Conservation (phyloP, 1,140 invertebrate species). For the Scaptomyza hsui region DNA sequence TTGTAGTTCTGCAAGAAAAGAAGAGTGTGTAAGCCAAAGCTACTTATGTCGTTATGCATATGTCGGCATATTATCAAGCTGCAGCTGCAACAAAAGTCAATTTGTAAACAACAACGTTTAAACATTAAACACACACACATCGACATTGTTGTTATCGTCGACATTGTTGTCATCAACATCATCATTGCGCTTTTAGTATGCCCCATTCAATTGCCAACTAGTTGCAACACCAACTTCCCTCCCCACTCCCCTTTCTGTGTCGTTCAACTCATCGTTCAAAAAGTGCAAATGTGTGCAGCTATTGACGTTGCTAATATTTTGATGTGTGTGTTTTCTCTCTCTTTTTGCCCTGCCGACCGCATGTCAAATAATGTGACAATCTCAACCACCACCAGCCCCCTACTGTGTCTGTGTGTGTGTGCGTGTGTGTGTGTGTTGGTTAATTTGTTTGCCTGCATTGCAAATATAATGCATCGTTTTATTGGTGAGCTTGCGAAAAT, state of each 20-base stretch:
- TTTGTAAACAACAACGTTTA: conserved; percentile 71
- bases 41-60: conserved; percentile 72
- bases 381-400: neutral
- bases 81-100: conserved; percentile 58
- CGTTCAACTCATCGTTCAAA: conserved; percentile 48
- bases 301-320: conserved; percentile 77
- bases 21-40: conserved; percentile 64
- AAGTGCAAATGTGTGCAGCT: conserved; percentile 61
- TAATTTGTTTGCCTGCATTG: conserved; percentile 68
- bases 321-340: conserved; percentile 36
- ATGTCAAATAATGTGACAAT: conserved; percentile 25
- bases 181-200: conserved; percentile 65
- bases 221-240: neutral
- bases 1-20: conserved; percentile 63
- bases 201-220: conserved; percentile 46
- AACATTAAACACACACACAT: conserved; percentile 64
- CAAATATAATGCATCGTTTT: conserved; percentile 54
- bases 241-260: conserved; percentile 6
- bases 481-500: conserved; percentile 52
- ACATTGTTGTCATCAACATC: conserved; percentile 17
- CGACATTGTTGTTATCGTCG: conserved; percentile 14
- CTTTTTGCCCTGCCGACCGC: conserved; percentile 13
- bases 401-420: conserved; percentile 4
- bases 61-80: conserved; percentile 70
- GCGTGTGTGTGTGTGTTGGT: conserved; percentile 14